Base-by-base conservation (phyloP, 2,113 vertebrate species). In the Pao palembangensis region DNA sequence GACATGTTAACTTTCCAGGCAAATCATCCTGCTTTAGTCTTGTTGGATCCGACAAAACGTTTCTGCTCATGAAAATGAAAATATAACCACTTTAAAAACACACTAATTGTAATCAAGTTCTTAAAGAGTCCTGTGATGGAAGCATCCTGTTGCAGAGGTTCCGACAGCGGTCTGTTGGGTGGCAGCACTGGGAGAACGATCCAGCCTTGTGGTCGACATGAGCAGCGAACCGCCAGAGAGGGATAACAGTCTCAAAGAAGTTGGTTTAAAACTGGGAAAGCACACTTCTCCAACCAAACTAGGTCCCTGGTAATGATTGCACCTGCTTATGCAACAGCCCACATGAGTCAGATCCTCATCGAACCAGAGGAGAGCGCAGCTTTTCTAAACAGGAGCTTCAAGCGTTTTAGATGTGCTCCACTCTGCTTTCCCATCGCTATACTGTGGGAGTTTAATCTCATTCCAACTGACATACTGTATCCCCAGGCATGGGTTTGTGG, bases 381-480 rank as follows among this genome's bases (percentile, higher is more conserved):
- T 74, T 85, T 73, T 82, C 72, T 78, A 81, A 87, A 89, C 60
- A 63, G 67, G 55, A 77, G 76, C 76, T 87, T 57, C 66, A 77
- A 85, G 85, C 82, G 73, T 89, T 86, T 88, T 69, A 85, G 76
- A 87, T 85, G 71, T 83, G 80, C 84, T 87, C 67, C 75, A 71
- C 71, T 89, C 74, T 8, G 47, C 43, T 78, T 82, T 85, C 61
- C 69, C 76, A 78, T 89, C 65, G 79, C 67, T 80, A 61, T 75
- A 68, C 78, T 87, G 84, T 84, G 84, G 88, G 88, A 86, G 85
- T 90, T 89, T 89, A 89, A 91, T 91, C 87, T 89, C 81, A 86
- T 88, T 90, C 81, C 84, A 86, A 80, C 73, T 85, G 88, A 86
- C 77, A 58, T 80, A 82, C 84, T 38, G 34, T 38, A 38, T 38